phyloP scores from a whole-genome alignment of 1,140 invertebrate genomes.

The Dinothrombium tinctorium region DNA sequence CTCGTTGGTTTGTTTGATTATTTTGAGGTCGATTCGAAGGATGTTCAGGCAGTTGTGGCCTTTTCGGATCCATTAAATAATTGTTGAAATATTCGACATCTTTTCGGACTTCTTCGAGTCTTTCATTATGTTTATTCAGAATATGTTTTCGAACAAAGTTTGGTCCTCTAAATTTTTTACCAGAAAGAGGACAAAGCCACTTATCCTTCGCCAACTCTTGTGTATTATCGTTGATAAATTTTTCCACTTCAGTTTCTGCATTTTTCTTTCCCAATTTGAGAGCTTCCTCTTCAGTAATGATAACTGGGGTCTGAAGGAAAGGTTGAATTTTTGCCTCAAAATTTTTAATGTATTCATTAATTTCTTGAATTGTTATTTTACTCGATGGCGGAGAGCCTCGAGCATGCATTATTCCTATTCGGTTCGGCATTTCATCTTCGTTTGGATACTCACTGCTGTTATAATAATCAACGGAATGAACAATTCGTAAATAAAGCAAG shows the following conservation, averaged over 20 bases:
- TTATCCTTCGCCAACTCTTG: slow-evolving; percentile 84
- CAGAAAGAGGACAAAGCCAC: slow-evolving; percentile 92
- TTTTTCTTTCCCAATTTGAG: slow-evolving; percentile 66
- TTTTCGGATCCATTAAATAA: slow-evolving; percentile 78
- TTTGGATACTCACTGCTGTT: slow-evolving; percentile 96
- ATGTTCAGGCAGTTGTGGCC: slow-evolving; percentile 75
- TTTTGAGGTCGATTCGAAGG: slow-evolving; percentile 31
- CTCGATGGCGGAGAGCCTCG: slow-evolving; percentile 49
- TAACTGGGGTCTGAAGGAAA: slow-evolving; percentile 45
- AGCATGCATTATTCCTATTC: slow-evolving; percentile 93
- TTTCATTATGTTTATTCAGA: slow-evolving; percentile 87
- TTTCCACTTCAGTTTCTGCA: slow-evolving; percentile 64
- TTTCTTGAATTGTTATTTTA: slow-evolving; percentile 33
- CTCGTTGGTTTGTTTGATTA: slow-evolving; percentile 15
- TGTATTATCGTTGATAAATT: slow-evolving; percentile 65
- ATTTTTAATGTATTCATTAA: slow-evolving; percentile 46
- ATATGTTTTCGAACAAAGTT: slow-evolving; percentile 98
- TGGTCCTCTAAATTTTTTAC: slow-evolving; percentile 97
- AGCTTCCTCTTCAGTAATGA: slow-evolving; percentile 50
- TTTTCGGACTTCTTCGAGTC: slow-evolving; percentile 84
- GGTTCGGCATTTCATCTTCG: slow-evolving; percentile 98
- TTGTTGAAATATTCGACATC: slow-evolving; percentile 95
- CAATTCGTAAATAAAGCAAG: slow-evolving; percentile 77
- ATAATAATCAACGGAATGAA: slow-evolving; percentile 97
- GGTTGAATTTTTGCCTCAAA: slow-evolving; percentile 68